A percentile compares a stretch with the other conserved stretches of the same genome.
Conservation (phyloP, 1,140 invertebrate genomes). For the roundworm (Caenorhabditis elegans) region DNA sequence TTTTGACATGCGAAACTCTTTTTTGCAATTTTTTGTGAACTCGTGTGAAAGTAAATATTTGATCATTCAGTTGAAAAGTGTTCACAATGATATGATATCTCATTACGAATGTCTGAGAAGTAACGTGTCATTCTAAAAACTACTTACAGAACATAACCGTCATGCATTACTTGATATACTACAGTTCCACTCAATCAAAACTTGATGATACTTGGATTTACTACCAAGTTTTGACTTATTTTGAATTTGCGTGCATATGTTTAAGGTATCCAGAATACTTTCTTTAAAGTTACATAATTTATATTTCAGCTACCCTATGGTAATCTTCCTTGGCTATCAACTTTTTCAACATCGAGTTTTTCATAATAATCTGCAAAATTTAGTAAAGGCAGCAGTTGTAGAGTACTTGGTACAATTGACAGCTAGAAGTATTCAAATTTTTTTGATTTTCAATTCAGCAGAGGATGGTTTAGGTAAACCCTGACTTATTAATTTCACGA, state of each 20-base stretch:
- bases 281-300: neutral
- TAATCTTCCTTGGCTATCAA: neutral
- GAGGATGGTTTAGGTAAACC: neutral
- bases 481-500: too few species aligned
- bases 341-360: neutral
- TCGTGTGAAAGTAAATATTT: too few species aligned
- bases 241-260: neutral
- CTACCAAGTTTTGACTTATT: conserved; percentile 10
- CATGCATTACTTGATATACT: conserved; percentile 13
- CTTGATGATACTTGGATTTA: neutral
- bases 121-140: too few species aligned
- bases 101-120: too few species aligned
- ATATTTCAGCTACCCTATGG: neutral
- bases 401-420: neutral
- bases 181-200: neutral
- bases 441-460: neutral
- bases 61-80: too few species aligned
- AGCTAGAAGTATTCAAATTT: neutral
- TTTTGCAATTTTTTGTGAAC: too few species aligned
- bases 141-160: neutral
- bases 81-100: too few species aligned
- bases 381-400: neutral
- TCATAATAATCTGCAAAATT: conserved; percentile 1
- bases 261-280: neutral
- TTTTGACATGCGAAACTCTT: too few species aligned